phyloP scores from a whole-genome alignment of 1,140 invertebrate genomes.

The Euura lappo region DNA sequence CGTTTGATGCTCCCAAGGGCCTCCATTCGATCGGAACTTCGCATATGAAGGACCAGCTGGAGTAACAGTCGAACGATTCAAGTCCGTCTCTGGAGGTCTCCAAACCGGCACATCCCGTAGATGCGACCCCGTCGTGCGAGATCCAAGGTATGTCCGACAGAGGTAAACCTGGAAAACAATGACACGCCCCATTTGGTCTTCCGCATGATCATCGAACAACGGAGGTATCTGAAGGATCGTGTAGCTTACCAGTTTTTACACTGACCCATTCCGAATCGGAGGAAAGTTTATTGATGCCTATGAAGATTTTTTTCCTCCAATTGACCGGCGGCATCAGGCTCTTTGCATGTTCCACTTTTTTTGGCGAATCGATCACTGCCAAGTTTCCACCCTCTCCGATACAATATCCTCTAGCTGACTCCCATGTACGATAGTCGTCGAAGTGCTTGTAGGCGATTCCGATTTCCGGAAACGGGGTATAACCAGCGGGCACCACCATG shows the following conservation, averaged over 20 bases:
- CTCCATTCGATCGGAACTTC: background rate
- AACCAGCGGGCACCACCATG: background rate
- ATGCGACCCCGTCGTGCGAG: background rate
- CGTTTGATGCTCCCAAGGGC: no score
- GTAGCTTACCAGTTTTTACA: background rate
- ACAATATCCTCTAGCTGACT: background rate
- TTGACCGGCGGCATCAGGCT: background rate
- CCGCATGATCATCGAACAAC: no score
- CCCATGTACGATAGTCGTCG: background rate
- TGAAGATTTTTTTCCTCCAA: background rate
- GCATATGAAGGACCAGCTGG: background rate
- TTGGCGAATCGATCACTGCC: background rate
- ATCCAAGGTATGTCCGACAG: background rate
- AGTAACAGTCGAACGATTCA: background rate
- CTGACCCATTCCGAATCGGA: background rate
- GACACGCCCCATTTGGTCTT: no score
- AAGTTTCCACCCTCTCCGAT: background rate
- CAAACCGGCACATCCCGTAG: background rate
- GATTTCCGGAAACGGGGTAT: background rate
- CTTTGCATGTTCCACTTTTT: background rate
- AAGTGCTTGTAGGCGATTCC: background rate
- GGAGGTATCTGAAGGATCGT: background rate
- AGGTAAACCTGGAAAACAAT: background rate
- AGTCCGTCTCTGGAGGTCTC: background rate
- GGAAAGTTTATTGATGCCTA: background rate